Conservation (phyloP, 1,140 invertebrate genomes). For the Drosophila quadrilineata region DNA sequence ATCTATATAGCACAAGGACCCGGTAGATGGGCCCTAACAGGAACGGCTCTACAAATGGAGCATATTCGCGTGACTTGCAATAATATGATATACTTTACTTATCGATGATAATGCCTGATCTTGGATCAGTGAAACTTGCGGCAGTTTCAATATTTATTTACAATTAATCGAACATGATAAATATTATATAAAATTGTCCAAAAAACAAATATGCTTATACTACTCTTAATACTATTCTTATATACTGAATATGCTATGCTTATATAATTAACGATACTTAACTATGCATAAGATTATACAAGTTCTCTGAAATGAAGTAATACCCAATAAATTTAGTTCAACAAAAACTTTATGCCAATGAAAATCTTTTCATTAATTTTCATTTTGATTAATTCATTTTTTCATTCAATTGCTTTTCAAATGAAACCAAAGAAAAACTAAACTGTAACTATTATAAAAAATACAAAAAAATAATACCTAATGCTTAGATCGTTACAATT, state of each 20-base stretch:
- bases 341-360: constrained; percentile 80
- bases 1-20: constrained; percentile 47
- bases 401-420: constrained; percentile 71
- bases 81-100: constrained; percentile 34
- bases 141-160: constrained; percentile 38
- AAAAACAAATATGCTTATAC: constrained; percentile 51
- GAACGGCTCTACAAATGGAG: neutral
- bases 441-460: constrained; percentile 41
- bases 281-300: constrained; percentile 74
- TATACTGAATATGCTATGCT: constrained; percentile 56
- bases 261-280: too few relatives aligned
- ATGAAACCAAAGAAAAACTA: constrained; percentile 16
- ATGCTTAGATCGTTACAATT: constrained; percentile 67
- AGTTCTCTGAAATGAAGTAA: constrained; percentile 75
- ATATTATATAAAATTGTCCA: too few relatives aligned
- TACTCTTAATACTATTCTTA: constrained; percentile 54
- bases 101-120: constrained; percentile 48
- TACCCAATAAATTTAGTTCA: constrained; percentile 82
- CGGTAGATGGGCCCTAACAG: constrained; percentile 36
- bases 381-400: constrained; percentile 64
- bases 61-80: constrained; percentile 40
- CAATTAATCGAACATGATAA: constrained; percentile 48
- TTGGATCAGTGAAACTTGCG: constrained; percentile 51
- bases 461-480: neutral
- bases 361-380: constrained; percentile 77